Evolutionary conservation across 2,797 vertebrate species (phyloP).

Genomic region (Hyperoplus immaculatus): DNA sequence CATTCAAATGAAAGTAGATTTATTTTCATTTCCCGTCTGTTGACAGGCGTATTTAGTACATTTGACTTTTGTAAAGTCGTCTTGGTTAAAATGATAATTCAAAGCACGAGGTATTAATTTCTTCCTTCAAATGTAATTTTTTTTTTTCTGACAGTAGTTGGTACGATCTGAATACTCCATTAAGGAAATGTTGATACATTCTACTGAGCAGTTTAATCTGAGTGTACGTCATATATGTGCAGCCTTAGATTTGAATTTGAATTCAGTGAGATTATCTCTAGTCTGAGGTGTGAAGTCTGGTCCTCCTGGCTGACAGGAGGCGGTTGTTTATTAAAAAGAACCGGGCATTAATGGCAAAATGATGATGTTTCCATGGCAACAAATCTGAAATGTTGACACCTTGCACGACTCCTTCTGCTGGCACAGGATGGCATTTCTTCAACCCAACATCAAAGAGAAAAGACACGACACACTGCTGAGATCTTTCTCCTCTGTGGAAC

Average conservation of each 20-base stretch:
- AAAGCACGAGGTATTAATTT: too few species aligned
- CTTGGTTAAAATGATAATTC: too few species aligned
- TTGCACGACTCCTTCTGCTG: neutral
- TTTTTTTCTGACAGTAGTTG: neutral
- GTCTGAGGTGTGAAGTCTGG: neutral
- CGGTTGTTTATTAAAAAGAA: neutral
- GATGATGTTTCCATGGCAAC: conserved; percentile 4
- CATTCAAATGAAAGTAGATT: neutral
- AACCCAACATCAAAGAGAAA: neutral
- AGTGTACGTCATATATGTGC: neutral
- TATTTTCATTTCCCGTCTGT: neutral
- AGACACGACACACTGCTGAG: neutral
- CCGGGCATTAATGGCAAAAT: conserved; percentile 6
- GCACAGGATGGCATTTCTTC: neutral
- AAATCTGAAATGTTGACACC: neutral
- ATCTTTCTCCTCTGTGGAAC: conserved; percentile 9
- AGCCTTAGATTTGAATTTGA: neutral
- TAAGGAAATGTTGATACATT: neutral
- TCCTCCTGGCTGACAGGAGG: neutral
- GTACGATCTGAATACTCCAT: neutral
- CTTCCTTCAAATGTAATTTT: too few species aligned
- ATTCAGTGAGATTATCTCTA: neutral
- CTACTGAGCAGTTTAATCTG: neutral
- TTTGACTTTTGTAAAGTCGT: neutral
- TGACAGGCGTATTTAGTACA: neutral